phyloP scores from a whole-genome alignment of 2,113 vertebrate species.

The Noctilio leporinus region DNA sequence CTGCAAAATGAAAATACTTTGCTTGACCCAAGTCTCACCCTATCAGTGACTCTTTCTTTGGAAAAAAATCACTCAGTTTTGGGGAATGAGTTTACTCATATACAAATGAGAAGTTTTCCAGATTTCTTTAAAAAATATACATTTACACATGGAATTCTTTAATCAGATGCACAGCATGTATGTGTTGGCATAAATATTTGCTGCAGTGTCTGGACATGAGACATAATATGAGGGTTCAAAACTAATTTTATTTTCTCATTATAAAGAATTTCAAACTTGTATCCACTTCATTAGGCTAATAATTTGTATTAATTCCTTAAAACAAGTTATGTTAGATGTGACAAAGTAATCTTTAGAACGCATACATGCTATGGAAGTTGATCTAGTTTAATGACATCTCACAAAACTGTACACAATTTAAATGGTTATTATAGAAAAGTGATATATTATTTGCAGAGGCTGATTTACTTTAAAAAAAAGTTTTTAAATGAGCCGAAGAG shows the following conservation, averaged over 20 bases:
- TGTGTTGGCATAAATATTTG: neutral
- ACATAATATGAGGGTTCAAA: neutral
- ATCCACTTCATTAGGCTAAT: neutral
- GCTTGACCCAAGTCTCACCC: neutral
- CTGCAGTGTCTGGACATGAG: neutral
- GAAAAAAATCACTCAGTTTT: neutral
- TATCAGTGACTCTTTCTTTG: neutral
- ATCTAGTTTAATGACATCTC: conserved; percentile 3
- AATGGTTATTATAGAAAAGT: neutral
- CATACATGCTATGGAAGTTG: neutral
- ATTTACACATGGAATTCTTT: neutral
- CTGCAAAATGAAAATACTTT: neutral
- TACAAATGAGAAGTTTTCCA: neutral
- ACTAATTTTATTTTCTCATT: neutral
- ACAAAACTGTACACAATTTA: neutral
- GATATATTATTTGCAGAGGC: neutral
- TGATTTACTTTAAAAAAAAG: neutral
- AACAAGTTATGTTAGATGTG: neutral
- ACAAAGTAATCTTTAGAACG: conserved; percentile 18
- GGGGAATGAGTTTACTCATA: neutral
- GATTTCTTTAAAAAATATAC: neutral
- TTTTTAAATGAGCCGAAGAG: neutral
- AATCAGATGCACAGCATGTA: neutral
- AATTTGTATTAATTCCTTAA: neutral
- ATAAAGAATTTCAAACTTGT: neutral